These are phyloP conservation scores for Protonibea diacanthus DNA, from an alignment of 2,797 vertebrate genomes.

Conservation along the genomic window DNA sequence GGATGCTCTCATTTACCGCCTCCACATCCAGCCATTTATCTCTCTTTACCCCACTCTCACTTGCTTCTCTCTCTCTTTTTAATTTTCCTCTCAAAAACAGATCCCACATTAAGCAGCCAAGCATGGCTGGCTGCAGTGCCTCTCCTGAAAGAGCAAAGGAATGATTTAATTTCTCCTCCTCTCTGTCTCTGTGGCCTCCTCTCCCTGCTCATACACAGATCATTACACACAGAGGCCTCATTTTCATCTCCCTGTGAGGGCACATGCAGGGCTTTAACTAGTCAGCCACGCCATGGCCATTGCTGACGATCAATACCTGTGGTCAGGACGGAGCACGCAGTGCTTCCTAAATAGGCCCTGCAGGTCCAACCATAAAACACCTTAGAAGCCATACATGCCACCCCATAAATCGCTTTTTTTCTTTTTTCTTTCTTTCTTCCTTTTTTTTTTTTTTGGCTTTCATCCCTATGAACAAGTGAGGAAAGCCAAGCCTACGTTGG, in stretches of 20 bases:
- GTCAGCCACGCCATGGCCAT: conserved; percentile 76
- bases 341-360: conserved; percentile 84
- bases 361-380: conserved; percentile 87
- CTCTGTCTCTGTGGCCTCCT: conserved; percentile 80
- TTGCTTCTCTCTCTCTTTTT: conserved; percentile 74
- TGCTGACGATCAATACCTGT: conserved; percentile 83
- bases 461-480: conserved; percentile 49
- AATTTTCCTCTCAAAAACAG: conserved; percentile 84
- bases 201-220: conserved; percentile 85
- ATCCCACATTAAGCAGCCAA: conserved; percentile 80
- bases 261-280: conserved; percentile 83
- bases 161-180: conserved; percentile 84
- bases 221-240: conserved; percentile 87
- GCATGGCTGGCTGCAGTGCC: conserved; percentile 75
- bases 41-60: conserved; percentile 67
- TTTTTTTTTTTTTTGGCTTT: conserved; percentile 37
- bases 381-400: conserved; percentile 76
- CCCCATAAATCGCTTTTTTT: conserved; percentile 75
- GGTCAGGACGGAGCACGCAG: conserved; percentile 80
- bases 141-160: conserved; percentile 81
- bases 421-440: conserved; percentile 3
- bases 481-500: conserved; percentile 37
- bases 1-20: conserved; percentile 84
- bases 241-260: conserved; percentile 85
- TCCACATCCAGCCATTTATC: conserved; percentile 80